Conservation (phyloP, 2,888 invertebrate genomes). For the Diaprepes abbreviatus region DNA sequence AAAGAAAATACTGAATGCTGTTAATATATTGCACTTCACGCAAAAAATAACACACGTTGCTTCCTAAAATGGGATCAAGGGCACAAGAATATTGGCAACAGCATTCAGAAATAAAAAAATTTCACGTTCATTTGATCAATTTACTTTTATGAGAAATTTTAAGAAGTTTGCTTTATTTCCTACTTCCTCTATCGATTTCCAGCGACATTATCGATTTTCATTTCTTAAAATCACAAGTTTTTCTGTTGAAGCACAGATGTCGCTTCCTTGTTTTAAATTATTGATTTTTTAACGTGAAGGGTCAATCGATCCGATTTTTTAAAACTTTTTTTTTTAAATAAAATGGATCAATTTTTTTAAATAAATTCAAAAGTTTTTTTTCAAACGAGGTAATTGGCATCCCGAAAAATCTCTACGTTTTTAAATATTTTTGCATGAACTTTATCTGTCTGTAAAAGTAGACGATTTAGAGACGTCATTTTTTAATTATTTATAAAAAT, state of each 20-base stretch:
- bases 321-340: conserved; percentile 21
- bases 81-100: conserved; percentile 28
- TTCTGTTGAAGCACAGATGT: background rate
- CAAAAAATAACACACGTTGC: conserved; percentile 58
- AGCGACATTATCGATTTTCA: conserved; percentile 12
- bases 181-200: conserved; percentile 1
- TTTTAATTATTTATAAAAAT: conserved; percentile 13
- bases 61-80: conserved; percentile 34
- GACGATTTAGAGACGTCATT: conserved; percentile 30
- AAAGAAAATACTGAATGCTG: conserved; percentile 62
- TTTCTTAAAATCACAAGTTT: background rate
- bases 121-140: background rate
- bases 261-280: background rate
- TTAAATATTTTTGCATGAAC: conserved; percentile 37
- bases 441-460: conserved; percentile 39
- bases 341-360: conserved; percentile 48
- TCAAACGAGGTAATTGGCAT: conserved; percentile 49
- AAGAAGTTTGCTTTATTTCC: background rate
- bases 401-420: conserved; percentile 22
- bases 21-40: conserved; percentile 68
- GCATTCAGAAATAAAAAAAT: conserved; percentile 28
- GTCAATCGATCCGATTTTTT: background rate
- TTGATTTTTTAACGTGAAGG: background rate
- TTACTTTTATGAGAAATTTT: background rate
- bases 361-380: conserved; percentile 5